These are phyloP conservation scores for Caenorhabditis sp. DNA, from an alignment of 2,888 invertebrate species.

Conservation along the genomic window DNA sequence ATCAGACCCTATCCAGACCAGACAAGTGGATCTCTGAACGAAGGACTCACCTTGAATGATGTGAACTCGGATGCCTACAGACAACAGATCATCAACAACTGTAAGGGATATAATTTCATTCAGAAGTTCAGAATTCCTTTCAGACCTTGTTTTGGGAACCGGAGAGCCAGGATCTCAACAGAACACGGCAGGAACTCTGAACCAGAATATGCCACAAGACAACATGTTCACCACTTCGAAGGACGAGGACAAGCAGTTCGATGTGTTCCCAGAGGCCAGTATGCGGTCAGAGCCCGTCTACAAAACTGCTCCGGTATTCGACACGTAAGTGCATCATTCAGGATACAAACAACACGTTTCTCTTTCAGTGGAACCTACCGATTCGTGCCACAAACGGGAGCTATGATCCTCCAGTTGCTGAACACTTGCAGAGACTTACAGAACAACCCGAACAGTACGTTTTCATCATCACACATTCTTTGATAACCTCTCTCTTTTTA, in stretches of 20 bases:
- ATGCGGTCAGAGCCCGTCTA: constrained; percentile 73
- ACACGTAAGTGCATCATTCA: constrained; percentile 68
- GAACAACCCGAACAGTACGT: constrained; percentile 67
- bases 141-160: constrained; percentile 73
- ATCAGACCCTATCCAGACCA: constrained; percentile 78
- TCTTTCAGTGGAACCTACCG: constrained; percentile 67
- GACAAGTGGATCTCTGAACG: constrained; percentile 71
- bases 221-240: constrained; percentile 78
- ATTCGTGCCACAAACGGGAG: constrained; percentile 75
- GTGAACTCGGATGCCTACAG: constrained; percentile 78
- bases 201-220: constrained; percentile 74
- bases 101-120: constrained; percentile 50
- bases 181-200: constrained; percentile 69
- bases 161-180: constrained; percentile 73
- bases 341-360: neutral
- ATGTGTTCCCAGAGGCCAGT: constrained; percentile 77
- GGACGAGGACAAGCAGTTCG: constrained; percentile 78
- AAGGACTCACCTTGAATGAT: constrained; percentile 74
- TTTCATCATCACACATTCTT: neutral
- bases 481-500: constrained; percentile 47
- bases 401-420: constrained; percentile 72
- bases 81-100: constrained; percentile 77
- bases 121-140: constrained; percentile 12
- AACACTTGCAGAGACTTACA: constrained; percentile 75
- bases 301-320: constrained; percentile 72